A percentile compares a stretch with the other conserved stretches of the same genome.
Evolutionary conservation across 2,113 vertebrate species (phyloP).

Genomic region (Myodes glareolus): DNA sequence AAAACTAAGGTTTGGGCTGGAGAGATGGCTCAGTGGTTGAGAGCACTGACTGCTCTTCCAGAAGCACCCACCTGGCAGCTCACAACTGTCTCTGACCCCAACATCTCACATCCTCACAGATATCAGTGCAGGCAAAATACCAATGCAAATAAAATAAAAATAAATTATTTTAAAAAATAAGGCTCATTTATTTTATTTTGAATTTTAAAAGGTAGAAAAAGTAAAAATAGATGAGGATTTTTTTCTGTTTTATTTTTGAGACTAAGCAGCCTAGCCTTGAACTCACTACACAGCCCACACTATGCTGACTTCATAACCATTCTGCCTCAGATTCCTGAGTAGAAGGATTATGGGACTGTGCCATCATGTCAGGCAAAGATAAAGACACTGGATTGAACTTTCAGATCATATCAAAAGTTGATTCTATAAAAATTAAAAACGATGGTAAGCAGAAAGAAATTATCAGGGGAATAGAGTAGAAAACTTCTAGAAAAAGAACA

Average conservation of each 20-base stretch:
- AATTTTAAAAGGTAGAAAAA: background rate
- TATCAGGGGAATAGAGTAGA: background rate
- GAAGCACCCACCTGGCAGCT: background rate
- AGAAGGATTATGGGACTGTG: background rate
- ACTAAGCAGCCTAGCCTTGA: background rate
- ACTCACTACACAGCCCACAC: background rate
- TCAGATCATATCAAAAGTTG: background rate
- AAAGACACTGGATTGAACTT: background rate
- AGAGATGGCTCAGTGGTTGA: background rate
- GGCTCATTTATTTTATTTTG: background rate
- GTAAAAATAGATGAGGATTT: background rate
- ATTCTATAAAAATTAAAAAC: slow-evolving; percentile 12
- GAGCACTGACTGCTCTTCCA: background rate
- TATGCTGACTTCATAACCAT: background rate
- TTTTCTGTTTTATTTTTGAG: background rate
- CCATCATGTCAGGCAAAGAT: background rate
- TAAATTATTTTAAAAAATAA: background rate
- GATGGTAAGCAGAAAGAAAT: background rate
- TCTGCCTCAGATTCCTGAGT: background rate
- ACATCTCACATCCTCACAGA: background rate
- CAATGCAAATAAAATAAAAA: background rate
- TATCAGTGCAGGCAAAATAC: background rate
- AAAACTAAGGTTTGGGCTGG: background rate
- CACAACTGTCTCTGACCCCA: background rate
- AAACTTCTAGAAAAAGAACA: background rate